A percentile compares a stretch with the other conserved stretches of the same genome.
These are phyloP conservation scores for Lysandra bellargus DNA, from an alignment of 2,888 invertebrate species.

Conservation along the genomic window DNA sequence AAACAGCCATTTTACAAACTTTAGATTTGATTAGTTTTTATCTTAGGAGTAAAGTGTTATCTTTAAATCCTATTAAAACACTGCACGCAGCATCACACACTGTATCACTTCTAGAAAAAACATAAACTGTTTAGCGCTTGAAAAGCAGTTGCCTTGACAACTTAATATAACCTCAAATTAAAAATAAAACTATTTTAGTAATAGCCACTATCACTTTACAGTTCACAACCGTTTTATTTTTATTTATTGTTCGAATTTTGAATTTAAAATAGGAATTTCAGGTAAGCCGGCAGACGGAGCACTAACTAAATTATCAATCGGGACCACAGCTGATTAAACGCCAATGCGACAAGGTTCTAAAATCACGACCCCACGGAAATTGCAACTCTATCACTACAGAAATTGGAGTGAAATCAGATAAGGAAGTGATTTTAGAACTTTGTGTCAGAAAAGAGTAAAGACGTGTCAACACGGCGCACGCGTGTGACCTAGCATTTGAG, in stretches of 20 bases:
- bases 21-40: background rate
- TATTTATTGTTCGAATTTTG: constrained; percentile 39
- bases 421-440: constrained; percentile 36
- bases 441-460: constrained; percentile 54
- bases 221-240: constrained; percentile 36
- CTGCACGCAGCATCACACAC: background rate
- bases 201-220: constrained; percentile 39
- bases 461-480: constrained; percentile 64
- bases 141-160: constrained; percentile 51
- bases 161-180: constrained; percentile 44
- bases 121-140: constrained; percentile 32
- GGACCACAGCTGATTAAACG: constrained; percentile 75
- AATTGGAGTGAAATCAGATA: constrained; percentile 49
- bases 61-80: background rate
- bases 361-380: constrained; percentile 45
- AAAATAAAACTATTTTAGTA: constrained; percentile 32
- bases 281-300: constrained; percentile 59
- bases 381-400: constrained; percentile 55
- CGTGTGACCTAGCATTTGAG: constrained; percentile 56
- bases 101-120: background rate
- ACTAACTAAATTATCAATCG: constrained; percentile 75
- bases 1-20: background rate
- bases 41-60: background rate
- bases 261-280: constrained; percentile 46
- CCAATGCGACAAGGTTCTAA: constrained; percentile 59